Evolutionary conservation across 2,888 invertebrate genomes (phyloP).

Genomic region (Nomada ferruginata): DNA sequence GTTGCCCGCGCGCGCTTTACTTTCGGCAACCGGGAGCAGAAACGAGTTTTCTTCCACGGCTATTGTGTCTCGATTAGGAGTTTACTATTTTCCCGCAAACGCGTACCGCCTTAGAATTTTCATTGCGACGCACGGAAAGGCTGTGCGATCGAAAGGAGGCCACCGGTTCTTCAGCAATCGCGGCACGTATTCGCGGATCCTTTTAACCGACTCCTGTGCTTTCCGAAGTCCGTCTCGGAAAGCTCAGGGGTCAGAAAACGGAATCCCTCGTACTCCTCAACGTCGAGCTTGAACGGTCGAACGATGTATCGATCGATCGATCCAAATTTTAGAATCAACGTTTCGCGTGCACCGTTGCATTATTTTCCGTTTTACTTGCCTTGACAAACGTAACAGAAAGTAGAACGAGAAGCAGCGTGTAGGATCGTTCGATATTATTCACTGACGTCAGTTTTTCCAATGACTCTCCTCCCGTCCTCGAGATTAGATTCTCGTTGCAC

Average conservation of each 20-base stretch:
- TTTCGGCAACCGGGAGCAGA: constrained; percentile 65
- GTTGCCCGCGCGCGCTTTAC: constrained; percentile 73
- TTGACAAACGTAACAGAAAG: neutral
- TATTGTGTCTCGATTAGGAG: constrained; percentile 59
- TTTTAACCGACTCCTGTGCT: neutral
- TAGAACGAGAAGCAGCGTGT: constrained; percentile 1
- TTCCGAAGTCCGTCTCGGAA: neutral
- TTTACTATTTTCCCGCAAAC: neutral
- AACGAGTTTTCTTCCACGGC: constrained; percentile 68
- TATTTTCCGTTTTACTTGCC: constrained; percentile 13
- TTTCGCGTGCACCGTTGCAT: neutral
- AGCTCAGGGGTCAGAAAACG: no score
- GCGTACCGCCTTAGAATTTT: neutral
- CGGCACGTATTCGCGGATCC: neutral
- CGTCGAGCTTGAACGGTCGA: neutral
- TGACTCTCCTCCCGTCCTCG: neutral
- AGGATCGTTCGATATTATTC: neutral
- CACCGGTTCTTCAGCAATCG: constrained; percentile 1
- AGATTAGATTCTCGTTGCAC: constrained; percentile 13
- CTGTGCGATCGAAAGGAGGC: constrained; percentile 4
- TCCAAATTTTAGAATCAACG: no score
- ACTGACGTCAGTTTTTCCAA: neutral
- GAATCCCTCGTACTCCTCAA: neutral
- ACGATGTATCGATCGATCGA: neutral
- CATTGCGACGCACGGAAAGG: constrained; percentile 3